Base-by-base conservation (phyloP, 2,888 invertebrate genomes). In the Salpingus planirostris region DNA sequence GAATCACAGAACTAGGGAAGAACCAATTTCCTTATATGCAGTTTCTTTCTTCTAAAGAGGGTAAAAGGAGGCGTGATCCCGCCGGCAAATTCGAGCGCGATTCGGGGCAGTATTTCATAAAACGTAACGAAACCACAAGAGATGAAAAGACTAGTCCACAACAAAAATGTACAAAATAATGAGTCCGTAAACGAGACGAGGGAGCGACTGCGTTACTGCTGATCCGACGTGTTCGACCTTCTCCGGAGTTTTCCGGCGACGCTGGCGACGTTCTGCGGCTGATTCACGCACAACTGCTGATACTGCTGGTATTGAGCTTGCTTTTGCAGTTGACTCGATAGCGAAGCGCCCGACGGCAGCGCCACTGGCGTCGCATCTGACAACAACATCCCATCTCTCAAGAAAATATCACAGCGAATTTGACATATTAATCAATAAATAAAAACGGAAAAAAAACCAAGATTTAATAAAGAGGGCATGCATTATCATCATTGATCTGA, bases 231-330 rank as follows among this genome's bases (percentile, higher is more conserved):
- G 43, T 58, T 61, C 23, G 61, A 58, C 45, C 59, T 5, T 6
- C 18, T 47, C 49, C 62, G 52, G 24, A 58, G 50, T 44, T 59
- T 62, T 10, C 52, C 55, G 13, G 57, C 50, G 13, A 55, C 47
- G 15, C 49, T 52, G 24, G 56, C 50, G 11, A 47, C 48, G 33
- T 47, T 52, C 40, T 56, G 55, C 29, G 54, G 54, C 42, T 60
- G 61, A 30, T 52, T 56, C 27, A 60, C 36, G 40, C 56, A 59
- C 34, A 62, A 49, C 42, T 62, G 64, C 38, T 61, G 60, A 35
- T 50, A 57, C 42, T 61, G 60, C 36, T 62, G 62, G 21, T 57
- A 52, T 30, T 60, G 60, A 33, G 52, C 52, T 54, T 62, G 62
- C 41, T 62, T 60, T 44, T 61, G 59, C 13, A 58, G 57, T 39